A percentile compares a stretch with the other conserved stretches of the same genome.
Conservation (phyloP, 2,888 invertebrate genomes). For the Oeneis ivallda region DNA sequence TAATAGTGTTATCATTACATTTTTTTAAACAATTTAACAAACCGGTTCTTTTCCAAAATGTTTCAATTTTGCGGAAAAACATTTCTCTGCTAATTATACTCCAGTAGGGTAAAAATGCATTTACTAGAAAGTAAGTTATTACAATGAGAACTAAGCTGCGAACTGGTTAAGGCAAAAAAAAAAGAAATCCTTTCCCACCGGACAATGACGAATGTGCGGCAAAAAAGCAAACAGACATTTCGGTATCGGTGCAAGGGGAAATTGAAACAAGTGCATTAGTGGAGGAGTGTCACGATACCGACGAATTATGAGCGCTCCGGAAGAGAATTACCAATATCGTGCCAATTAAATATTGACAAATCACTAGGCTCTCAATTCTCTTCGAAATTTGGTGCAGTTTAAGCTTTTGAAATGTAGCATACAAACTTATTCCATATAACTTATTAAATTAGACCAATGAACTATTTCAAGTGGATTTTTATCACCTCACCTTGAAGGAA, state of each 20-base stretch:
- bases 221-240: slow-evolving; percentile 63
- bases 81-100: background rate
- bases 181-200: slow-evolving; percentile 36
- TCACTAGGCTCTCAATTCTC: background rate
- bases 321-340: slow-evolving; percentile 42
- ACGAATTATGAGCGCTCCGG: slow-evolving; percentile 63
- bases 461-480: too few relatives aligned
- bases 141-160: slow-evolving; percentile 1
- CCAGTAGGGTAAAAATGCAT: background rate
- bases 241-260: slow-evolving; percentile 57
- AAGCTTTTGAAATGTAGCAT: background rate
- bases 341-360: slow-evolving; percentile 36
- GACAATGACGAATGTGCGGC: slow-evolving; percentile 72
- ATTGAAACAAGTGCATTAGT: slow-evolving; percentile 75
- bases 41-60: too few relatives aligned
- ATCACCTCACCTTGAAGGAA: too few relatives aligned
- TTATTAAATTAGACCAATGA: too few relatives aligned
- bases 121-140: slow-evolving; percentile 2
- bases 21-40: too few relatives aligned
- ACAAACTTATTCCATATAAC: too few relatives aligned
- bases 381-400: background rate
- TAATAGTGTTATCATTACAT: too few relatives aligned
- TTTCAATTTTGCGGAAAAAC: background rate
- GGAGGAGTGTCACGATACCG: slow-evolving; percentile 61
- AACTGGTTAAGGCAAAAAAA: slow-evolving; percentile 10